Conservation (phyloP, 2,113 vertebrate genomes). For the Proteles cristata region DNA sequence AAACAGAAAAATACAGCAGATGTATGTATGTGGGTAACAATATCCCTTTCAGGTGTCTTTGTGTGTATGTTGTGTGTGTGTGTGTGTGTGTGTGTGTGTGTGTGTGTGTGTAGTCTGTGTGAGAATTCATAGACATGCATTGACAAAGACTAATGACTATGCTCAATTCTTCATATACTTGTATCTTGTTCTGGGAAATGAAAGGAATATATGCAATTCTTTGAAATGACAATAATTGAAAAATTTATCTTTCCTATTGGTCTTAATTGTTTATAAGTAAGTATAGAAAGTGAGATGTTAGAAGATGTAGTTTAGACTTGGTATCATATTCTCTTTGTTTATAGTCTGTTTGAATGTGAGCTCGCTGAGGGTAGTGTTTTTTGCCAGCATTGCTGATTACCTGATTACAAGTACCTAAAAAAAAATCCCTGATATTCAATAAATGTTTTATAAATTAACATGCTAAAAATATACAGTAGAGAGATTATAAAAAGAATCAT, state of each 20-base stretch:
- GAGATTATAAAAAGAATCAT: not conserved
- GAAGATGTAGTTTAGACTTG: not conserved
- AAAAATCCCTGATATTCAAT: not conserved
- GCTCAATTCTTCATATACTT: not conserved
- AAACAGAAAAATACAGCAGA: not conserved
- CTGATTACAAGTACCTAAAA: not conserved
- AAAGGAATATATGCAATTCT: not conserved
- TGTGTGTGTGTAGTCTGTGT: not conserved
- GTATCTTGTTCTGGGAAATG: not conserved
- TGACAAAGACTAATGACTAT: not conserved
- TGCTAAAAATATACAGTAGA: not conserved
- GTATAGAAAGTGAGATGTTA: not conserved
- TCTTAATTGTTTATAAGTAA: not conserved
- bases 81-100: not conserved
- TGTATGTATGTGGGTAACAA: not conserved
- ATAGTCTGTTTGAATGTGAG: not conserved
- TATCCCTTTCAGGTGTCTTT: not conserved
- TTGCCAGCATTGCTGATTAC: not conserved
- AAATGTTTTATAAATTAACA: not conserved
- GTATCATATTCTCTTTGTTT: not conserved
- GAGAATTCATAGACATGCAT: not conserved
- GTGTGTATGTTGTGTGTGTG: not conserved
- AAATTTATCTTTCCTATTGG: not conserved
- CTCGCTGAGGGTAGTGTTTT: not conserved
- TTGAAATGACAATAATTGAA: not conserved